A percentile compares a stretch with the other conserved stretches of the same genome.
These are phyloP conservation scores for Drosophila mauritiana DNA, from an alignment of 1,140 invertebrate genomes.

Conservation along the genomic window DNA sequence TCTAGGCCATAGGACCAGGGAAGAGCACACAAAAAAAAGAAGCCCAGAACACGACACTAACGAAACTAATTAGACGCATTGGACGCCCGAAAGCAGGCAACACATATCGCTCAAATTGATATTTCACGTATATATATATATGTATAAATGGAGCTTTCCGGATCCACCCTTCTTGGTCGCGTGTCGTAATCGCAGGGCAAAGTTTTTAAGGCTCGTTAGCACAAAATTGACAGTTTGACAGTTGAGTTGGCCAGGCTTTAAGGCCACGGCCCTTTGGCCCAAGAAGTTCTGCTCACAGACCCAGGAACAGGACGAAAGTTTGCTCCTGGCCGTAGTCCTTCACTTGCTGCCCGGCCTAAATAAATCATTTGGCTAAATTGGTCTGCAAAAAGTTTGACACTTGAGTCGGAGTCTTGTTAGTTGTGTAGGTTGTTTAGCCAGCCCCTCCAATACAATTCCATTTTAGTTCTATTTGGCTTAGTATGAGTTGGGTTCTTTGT, in stretches of 20 bases:
- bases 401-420: conserved; percentile 75
- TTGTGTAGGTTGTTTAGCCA: conserved; percentile 49
- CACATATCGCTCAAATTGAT: conserved; percentile 79
- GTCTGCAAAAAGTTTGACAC: conserved; percentile 82
- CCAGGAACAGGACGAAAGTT: conserved; percentile 10
- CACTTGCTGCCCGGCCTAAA: conserved; percentile 58
- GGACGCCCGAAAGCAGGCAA: conserved; percentile 60
- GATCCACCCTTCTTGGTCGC: conserved; percentile 22
- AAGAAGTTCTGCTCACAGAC: conserved; percentile 5
- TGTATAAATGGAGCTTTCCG: conserved; percentile 1
- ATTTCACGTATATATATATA: conserved; percentile 53
- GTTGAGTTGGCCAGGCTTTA: conserved; percentile 81
- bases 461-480: neutral
- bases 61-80: conserved; percentile 79
- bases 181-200: conserved; percentile 55
- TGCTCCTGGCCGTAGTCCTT: conserved; percentile 10
- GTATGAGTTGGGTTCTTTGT: conserved; percentile 23
- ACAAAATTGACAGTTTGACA: conserved; percentile 84
- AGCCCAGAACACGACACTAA: conserved; percentile 64
- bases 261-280: conserved; percentile 67
- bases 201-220: conserved; percentile 83
- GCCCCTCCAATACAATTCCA: neutral
- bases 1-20: conserved; percentile 52
- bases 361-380: conserved; percentile 83
- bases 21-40: conserved; percentile 21